These are phyloP conservation scores for Hypomecis atomaria DNA, from an alignment of 2,888 invertebrate species.

Conservation along the genomic window DNA sequence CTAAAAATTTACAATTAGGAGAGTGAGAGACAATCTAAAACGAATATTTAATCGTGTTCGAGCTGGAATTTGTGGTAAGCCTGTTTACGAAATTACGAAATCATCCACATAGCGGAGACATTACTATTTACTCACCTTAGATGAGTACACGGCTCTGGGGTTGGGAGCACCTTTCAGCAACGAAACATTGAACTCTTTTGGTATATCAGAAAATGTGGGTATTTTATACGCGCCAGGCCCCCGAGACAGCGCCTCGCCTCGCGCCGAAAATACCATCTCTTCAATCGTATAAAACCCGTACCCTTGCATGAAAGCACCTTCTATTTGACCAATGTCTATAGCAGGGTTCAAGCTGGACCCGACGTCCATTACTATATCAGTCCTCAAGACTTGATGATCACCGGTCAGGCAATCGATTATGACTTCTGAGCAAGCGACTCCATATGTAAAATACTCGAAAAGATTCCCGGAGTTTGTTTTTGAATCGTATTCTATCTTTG, in stretches of 20 bases:
- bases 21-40: too few relatives aligned
- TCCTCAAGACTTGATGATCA: conserved; percentile 91
- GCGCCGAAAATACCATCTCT: conserved; percentile 90
- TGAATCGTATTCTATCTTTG: conserved; percentile 86
- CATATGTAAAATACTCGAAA: conserved; percentile 92
- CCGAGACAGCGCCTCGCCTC: conserved; percentile 88
- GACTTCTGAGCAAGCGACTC: conserved; percentile 92
- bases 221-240: conserved; percentile 95
- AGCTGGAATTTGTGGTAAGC: too few relatives aligned
- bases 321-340: conserved; percentile 95
- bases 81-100: too few relatives aligned
- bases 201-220: conserved; percentile 93
- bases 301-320: conserved; percentile 95
- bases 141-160: conserved; percentile 93
- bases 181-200: conserved; percentile 92
- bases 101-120: too few relatives aligned
- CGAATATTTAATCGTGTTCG: too few relatives aligned
- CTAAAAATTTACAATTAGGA: too few relatives aligned
- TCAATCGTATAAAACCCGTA: conserved; percentile 93
- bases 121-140: conserved; percentile 86
- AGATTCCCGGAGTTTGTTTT: conserved; percentile 87
- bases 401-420: conserved; percentile 94
- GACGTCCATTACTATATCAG: conserved; percentile 96
- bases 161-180: conserved; percentile 92
- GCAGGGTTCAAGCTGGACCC: conserved; percentile 95